These are phyloP conservation scores for Circaetus cinerascens DNA, from an alignment of 2,113 vertebrate genomes.

Conservation along the genomic window DNA sequence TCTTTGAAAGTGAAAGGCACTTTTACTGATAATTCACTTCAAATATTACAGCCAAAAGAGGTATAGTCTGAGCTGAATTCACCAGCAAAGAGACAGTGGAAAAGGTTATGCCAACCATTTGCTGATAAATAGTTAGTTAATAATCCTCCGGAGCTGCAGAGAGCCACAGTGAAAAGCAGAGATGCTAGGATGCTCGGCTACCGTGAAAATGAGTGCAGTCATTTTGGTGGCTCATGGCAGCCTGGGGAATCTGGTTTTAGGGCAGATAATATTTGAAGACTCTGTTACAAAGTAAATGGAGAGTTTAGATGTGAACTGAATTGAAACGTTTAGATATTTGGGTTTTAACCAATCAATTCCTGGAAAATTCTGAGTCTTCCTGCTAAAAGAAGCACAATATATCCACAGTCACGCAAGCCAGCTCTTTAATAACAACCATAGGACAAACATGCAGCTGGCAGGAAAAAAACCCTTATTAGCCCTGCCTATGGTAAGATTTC, in stretches of 20 bases:
- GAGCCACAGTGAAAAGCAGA: accelerated
- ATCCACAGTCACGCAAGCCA: not conserved
- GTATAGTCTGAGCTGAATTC: not conserved
- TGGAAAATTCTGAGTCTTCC: not conserved
- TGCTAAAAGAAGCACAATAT: not conserved
- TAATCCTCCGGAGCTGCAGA: not conserved
- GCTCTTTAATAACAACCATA: not conserved
- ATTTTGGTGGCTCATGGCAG: not conserved
- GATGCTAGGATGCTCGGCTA: not conserved
- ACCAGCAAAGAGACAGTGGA: not conserved
- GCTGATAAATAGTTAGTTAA: not conserved
- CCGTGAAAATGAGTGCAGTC: not conserved
- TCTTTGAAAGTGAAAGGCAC: not conserved
- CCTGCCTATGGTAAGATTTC: not conserved
- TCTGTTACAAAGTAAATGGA: not conserved
- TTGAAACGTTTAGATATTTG: not conserved
- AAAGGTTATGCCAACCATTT: not conserved
- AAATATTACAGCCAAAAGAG: not conserved
- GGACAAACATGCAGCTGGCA: not conserved
- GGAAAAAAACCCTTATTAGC: not conserved
- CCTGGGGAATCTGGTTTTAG: not conserved
- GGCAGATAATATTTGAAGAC: not conserved
- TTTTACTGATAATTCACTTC: not conserved
- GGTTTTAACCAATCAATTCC: not conserved
- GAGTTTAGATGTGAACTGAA: not conserved